Base-by-base conservation (phyloP, 2,113 vertebrate genomes). In the Paramisgurnus dabryanus region DNA sequence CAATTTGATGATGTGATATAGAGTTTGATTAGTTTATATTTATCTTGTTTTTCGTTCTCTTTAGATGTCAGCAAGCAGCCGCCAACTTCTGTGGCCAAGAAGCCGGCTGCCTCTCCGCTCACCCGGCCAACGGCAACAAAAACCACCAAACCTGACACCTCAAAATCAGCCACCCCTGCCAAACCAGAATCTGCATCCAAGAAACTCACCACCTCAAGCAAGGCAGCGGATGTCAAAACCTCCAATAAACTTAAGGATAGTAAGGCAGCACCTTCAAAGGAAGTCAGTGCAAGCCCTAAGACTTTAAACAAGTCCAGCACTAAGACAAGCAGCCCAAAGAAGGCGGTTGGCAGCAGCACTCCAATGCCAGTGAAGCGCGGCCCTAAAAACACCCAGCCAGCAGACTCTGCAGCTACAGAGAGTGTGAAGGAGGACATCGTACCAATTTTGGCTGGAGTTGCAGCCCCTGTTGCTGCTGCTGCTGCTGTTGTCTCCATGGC, bases 311-410 rank as follows among this genome's bases (percentile, higher is more conserved):
- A 90, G 88, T 64, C 82, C 1, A 60, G 84, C 43, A 63, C 88
- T 72, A 94, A 93, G 88, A 63, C 83, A 45, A 39, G 91, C 75
- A 90, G 86, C 78, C 88, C 92, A 65, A 93, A 92, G 89, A 94
- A 93, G 58, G 73, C 88, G 6, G 90, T 92, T 57, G 92, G 92
- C 47, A 93, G 89, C 85, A 91, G 88, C 84, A 92, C 93, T 1
- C 91, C 93, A 0, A 91, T 91, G 80, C 89, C 93, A 12, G 90
- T 93, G 12, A 93, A 92, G 64, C 89, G 92, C 4, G 91, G 81
- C 10, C 88, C 91, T 47, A 93, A 92, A 85, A 27, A 86, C 41
- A 67, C 67, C 6, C 41, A 34, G 7, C n/a, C 41, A 1, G 66
- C 55, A 47, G 84, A 88, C 34, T 43, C 87, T 6, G 86, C 74